Base-by-base conservation (phyloP, 92 coral and sea anemone species). In the Phenganax stokvisi region DNA sequence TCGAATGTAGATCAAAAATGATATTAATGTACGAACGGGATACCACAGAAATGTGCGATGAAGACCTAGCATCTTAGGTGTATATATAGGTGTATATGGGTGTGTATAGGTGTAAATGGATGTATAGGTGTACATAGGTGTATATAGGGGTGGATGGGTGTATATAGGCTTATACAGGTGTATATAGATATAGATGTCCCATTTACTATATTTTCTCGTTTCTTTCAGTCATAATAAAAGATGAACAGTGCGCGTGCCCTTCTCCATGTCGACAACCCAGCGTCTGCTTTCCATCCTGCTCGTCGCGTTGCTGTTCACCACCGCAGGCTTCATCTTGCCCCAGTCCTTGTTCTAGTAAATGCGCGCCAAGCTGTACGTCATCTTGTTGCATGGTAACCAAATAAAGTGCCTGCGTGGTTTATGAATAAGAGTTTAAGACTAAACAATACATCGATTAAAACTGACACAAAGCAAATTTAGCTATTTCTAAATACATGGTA, bases 281-380 rank as follows among this genome's bases (percentile, higher is more conserved):
- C 8, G 73, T 68, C 16, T 68, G 73, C 11, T 51, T 53, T 53
- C 73, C 73, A 10, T 29, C 73, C 6, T 68, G 73, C 11, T 68
- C 73, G 7, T 0, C 20, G 37, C 11, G 44, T 9, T 68, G 73
- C 15, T 68, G 73, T n/a, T 30, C 73, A 37, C 51, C 73, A 0
- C 73, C 73, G 5, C 70, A 64, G 47, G 8, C 30, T 16, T 1
- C 73, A 6, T 6, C 53, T n/a, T 68, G 73, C 15, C 73, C 73
- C 52, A 30, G 73, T 68, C 73, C 73, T 30, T 68, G 73, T 27
- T 68, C 73, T 2, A 28, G 52, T n/a, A 8, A 53, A 30, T 68
- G 73, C 53, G 73, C 73, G 7, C 73, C 73, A 10, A 25, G 73
- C 54, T 68, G 73, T 68, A 29, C 73, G 12, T 10, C 73, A 8